Percentiles rank a stretch among this genome's conserved stretches.
These are phyloP conservation scores for Noturus placidus DNA, from an alignment of 2,113 vertebrate genomes.

Conservation along the genomic window DNA sequence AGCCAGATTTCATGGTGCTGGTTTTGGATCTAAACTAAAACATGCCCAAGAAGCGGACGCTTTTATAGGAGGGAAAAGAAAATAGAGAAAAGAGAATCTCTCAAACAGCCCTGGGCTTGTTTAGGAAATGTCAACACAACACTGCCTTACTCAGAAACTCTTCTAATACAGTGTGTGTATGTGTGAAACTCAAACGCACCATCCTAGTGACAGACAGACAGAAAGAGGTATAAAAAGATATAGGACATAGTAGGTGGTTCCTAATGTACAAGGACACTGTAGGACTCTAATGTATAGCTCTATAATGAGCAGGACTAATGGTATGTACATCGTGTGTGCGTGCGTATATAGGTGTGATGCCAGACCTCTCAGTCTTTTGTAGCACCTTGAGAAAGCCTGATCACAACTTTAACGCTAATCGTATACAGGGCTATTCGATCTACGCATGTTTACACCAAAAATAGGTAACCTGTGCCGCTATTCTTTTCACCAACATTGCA, in stretches of 20 bases:
- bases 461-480: conserved; percentile 42
- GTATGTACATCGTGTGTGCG: conserved; percentile 63
- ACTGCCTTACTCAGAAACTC: conserved; percentile 17
- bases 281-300: conserved; percentile 45
- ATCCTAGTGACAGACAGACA: background rate
- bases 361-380: conserved; percentile 68
- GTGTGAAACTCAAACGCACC: background rate
- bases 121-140: background rate
- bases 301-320: conserved; percentile 57
- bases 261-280: conserved; percentile 26
- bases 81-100: background rate
- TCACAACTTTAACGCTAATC: conserved; percentile 24
- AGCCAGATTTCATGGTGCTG: background rate
- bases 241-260: background rate
- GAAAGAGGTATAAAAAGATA: background rate
- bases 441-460: conserved; percentile 33
- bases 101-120: conserved; percentile 6
- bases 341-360: conserved; percentile 31
- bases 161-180: background rate
- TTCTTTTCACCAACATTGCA: conserved; percentile 47
- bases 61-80: background rate
- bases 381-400: conserved; percentile 74
- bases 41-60: background rate
- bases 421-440: background rate
- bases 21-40: background rate